Evolutionary conservation across 1,140 invertebrate species (phyloP).

Genomic region (Trissolcus basalis): DNA sequence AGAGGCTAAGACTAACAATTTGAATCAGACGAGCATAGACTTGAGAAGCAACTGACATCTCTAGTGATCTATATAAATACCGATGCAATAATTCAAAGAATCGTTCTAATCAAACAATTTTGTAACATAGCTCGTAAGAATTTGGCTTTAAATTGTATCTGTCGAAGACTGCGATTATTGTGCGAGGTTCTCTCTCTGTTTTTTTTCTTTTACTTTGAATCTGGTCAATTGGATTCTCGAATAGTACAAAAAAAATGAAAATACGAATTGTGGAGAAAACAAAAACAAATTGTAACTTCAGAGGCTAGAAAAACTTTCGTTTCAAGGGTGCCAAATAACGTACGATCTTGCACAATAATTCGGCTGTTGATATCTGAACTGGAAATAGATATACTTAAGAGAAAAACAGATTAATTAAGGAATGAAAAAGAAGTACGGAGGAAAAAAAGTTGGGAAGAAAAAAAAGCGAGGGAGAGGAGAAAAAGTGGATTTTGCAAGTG

Average conservation of each 20-base stretch:
- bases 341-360: too few species aligned
- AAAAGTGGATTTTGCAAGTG: background rate
- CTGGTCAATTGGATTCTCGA: too few species aligned
- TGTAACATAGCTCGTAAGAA: background rate
- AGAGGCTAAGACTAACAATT: slow-evolving; percentile 77
- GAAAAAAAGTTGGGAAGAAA: too few species aligned
- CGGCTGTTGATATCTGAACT: too few species aligned
- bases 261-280: too few species aligned
- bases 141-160: background rate
- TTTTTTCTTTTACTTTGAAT: too few species aligned
- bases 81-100: slow-evolving; percentile 48
- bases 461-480: too few species aligned
- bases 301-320: too few species aligned
- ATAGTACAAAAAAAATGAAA: slow-evolving; percentile 2
- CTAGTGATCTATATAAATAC: slow-evolving; percentile 31
- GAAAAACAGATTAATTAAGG: too few species aligned
- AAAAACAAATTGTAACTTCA: slow-evolving; percentile 22
- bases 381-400: too few species aligned
- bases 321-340: too few species aligned
- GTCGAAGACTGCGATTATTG: slow-evolving; percentile 24
- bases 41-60: slow-evolving; percentile 43
- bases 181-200: slow-evolving; percentile 37
- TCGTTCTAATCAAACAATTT: slow-evolving; percentile 39
- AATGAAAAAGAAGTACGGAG: background rate
- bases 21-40: slow-evolving; percentile 56